Percentiles rank a stretch among this genome's conserved stretches.
These are phyloP conservation scores for Eudorcas thomsonii DNA, from an alignment of 2,113 vertebrate species.

Conservation along the genomic window DNA sequence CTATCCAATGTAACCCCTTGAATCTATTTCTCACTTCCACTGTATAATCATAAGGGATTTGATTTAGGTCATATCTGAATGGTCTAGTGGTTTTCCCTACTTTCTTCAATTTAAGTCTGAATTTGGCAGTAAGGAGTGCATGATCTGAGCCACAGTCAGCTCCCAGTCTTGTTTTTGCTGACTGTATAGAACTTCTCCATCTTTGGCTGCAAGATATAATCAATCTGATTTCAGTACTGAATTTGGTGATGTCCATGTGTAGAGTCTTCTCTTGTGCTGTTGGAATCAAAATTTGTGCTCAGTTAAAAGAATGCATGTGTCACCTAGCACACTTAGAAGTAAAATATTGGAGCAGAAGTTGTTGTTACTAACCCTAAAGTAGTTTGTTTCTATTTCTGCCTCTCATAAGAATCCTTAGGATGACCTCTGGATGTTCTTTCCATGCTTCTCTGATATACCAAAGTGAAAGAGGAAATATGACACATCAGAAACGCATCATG, in stretches of 20 bases:
- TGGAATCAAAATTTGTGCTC: conserved; percentile 65
- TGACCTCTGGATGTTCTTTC: conserved; percentile 2
- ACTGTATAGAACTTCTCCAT: neutral
- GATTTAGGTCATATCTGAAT: neutral
- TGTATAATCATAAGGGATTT: neutral
- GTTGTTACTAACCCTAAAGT: neutral
- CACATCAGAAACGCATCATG: neutral
- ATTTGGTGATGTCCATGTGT: neutral
- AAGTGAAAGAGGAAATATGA: neutral
- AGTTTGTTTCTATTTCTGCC: conserved; percentile 1
- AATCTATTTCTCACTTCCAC: neutral
- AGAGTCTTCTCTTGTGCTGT: neutral
- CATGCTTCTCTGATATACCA: neutral
- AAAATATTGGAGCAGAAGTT: neutral
- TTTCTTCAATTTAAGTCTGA: neutral
- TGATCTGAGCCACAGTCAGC: neutral
- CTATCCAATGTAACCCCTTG: neutral
- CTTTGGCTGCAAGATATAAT: neutral
- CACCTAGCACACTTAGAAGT: neutral
- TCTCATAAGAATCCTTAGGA: neutral
- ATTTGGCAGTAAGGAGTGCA: neutral
- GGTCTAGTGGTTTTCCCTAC: neutral
- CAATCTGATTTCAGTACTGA: neutral
- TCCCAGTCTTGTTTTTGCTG: neutral
- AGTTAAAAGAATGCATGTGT: conserved; percentile 12